A percentile compares a stretch with the other conserved stretches of the same genome.
Conservation (phyloP, 2,113 vertebrate species). For the Panthera leo region DNA sequence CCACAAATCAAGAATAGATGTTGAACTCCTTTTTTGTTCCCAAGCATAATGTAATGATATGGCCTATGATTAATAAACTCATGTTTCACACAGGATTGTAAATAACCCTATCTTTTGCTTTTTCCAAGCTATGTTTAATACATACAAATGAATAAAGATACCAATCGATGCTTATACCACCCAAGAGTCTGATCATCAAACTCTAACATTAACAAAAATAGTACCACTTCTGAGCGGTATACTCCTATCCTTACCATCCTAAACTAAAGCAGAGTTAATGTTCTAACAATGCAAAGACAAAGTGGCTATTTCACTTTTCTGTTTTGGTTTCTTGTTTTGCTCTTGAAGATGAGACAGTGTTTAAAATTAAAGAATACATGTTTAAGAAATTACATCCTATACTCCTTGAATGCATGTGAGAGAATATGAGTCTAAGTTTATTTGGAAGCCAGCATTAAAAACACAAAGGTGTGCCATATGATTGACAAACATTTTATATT, state of each 20-base stretch:
- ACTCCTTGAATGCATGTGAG: not conserved
- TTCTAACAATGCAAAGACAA: not conserved
- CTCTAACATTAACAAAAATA: conserved; percentile 65
- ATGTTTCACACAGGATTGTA: conserved; percentile 41
- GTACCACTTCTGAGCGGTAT: conserved; percentile 43
- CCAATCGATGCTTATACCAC: conserved; percentile 62
- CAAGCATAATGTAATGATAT: conserved; percentile 66
- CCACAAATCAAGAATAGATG: conserved; percentile 76
- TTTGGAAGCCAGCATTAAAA: conserved; percentile 23
- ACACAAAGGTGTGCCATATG: not conserved
- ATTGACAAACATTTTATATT: not conserved
- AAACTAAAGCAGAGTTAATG: conserved; percentile 46
- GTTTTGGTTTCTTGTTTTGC: not conserved
- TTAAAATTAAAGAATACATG: not conserved
- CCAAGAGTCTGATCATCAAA: conserved; percentile 68
- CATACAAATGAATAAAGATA: conserved; percentile 71
- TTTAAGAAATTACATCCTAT: not conserved
- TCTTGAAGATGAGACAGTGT: not conserved
- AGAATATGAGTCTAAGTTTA: not conserved
- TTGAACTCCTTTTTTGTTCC: conserved; percentile 71
- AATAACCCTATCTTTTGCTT: conserved; percentile 53
- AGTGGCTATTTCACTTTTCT: not conserved
- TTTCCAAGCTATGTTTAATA: conserved; percentile 57
- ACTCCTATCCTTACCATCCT: not conserved
- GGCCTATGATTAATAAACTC: conserved; percentile 16